These are phyloP conservation scores for Orycteropus afer DNA, from an alignment of 2,113 vertebrate genomes.

Conservation along the genomic window DNA sequence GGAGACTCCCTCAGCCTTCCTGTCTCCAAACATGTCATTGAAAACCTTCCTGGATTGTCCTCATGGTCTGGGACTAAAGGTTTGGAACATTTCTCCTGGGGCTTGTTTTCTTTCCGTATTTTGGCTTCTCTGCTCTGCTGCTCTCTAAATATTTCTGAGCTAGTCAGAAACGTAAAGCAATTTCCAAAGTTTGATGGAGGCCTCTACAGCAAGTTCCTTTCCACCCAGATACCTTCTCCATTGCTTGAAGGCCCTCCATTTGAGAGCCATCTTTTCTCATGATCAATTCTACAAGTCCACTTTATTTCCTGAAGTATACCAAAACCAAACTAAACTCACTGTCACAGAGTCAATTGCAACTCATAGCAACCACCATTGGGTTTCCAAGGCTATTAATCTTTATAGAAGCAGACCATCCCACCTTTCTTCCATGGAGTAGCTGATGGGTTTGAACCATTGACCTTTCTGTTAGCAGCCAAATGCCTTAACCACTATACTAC, in stretches of 20 bases:
- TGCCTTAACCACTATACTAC: too few species aligned
- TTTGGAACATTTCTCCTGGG: not conserved
- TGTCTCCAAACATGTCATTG: not conserved
- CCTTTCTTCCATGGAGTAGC: too few species aligned
- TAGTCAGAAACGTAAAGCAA: not conserved
- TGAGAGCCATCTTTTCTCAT: not conserved
- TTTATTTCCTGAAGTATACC: not conserved
- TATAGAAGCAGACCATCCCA: too few species aligned
- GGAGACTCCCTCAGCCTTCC: not conserved
- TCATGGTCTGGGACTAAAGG: not conserved
- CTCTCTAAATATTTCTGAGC: not conserved
- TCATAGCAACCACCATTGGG: too few species aligned
- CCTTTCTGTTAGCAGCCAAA: too few species aligned
- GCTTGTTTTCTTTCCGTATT: not conserved
- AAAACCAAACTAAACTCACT: too few species aligned
- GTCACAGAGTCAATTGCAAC: too few species aligned
- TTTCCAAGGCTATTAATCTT: too few species aligned
- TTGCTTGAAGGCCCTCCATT: not conserved
- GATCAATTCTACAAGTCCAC: not conserved
- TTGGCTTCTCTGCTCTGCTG: not conserved
- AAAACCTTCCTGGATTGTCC: too few species aligned
- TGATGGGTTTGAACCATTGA: too few species aligned
- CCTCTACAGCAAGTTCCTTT: not conserved
- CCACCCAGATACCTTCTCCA: not conserved
- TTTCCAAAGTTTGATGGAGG: not conserved